Conservation (phyloP, 2,888 invertebrate genomes). For the Strigamia maritima region DNA sequence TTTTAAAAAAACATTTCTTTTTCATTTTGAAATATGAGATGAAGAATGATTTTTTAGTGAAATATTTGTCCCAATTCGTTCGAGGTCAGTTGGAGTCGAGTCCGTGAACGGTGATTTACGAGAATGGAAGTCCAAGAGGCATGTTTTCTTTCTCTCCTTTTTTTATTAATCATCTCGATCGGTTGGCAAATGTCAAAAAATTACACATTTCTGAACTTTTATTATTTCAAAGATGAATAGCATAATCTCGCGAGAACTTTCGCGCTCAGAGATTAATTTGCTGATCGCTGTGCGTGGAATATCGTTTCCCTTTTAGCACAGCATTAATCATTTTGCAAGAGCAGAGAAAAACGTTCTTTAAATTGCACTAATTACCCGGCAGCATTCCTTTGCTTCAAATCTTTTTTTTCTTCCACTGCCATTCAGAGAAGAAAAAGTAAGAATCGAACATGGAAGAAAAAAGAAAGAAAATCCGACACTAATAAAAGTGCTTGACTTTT, state of each 20-base stretch:
- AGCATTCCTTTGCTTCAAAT: not conserved
- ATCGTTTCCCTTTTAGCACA: not conserved
- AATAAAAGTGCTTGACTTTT: too few species aligned
- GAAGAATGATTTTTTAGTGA: not conserved
- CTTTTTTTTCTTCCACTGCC: not conserved
- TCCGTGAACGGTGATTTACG: not conserved
- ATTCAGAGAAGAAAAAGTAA: not conserved
- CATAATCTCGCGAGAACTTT: not conserved
- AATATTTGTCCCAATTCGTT: not conserved
- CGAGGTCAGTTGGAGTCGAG: not conserved
- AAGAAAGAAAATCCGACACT: not conserved
- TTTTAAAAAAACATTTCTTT: too few species aligned
- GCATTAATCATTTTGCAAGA: not conserved
- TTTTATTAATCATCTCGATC: not conserved
- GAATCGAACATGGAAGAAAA: not conserved
- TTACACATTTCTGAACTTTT: not conserved
- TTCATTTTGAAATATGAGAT: not conserved
- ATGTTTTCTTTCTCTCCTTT: not conserved
- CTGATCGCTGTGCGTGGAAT: not conserved
- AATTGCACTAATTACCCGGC: slow-evolving; percentile 4
- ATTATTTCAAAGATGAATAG: not conserved
- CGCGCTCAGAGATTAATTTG: not conserved
- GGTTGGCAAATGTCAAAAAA: not conserved
- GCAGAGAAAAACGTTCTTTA: not conserved
- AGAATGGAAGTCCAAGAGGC: not conserved